These are phyloP conservation scores for Schlechtendalia chinensis DNA, from an alignment of 1,140 invertebrate genomes.

Conservation along the genomic window DNA sequence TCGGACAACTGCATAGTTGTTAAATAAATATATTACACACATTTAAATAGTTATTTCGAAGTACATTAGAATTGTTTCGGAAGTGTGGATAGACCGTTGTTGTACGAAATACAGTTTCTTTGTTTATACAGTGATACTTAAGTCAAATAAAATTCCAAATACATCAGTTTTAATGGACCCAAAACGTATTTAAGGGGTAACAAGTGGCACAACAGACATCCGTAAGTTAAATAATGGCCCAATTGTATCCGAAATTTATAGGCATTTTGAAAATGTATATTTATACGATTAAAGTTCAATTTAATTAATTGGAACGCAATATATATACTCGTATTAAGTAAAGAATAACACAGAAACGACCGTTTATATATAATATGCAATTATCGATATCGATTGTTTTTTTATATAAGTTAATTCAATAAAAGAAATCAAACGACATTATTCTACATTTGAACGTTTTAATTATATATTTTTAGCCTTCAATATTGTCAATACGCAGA, in stretches of 20 bases:
- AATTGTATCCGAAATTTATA: background rate
- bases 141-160: slow-evolving; percentile 23
- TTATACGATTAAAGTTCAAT: background rate
- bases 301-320: background rate
- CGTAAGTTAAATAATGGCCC: slow-evolving; percentile 12
- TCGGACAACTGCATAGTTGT: background rate
- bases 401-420: too few relatives aligned
- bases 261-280: background rate
- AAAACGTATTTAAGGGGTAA: background rate
- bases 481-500: too few relatives aligned
- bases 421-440: too few relatives aligned
- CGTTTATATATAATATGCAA: too few relatives aligned
- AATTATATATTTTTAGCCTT: too few relatives aligned
- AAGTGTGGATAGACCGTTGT: background rate
- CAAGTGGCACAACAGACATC: slow-evolving; percentile 1
- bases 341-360: too few relatives aligned
- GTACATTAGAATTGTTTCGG: slow-evolving; percentile 20
- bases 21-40: too few relatives aligned
- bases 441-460: too few relatives aligned
- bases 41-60: background rate
- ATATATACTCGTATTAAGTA: too few relatives aligned
- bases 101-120: slow-evolving; percentile 9
- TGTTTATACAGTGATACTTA: background rate
- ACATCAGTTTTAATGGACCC: slow-evolving; percentile 5
- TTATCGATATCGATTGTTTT: too few relatives aligned